Percentiles rank a stretch among this genome's conserved stretches.
Conservation (phyloP, 2,797 vertebrate species). For the Xiphophorus birchmanni region DNA sequence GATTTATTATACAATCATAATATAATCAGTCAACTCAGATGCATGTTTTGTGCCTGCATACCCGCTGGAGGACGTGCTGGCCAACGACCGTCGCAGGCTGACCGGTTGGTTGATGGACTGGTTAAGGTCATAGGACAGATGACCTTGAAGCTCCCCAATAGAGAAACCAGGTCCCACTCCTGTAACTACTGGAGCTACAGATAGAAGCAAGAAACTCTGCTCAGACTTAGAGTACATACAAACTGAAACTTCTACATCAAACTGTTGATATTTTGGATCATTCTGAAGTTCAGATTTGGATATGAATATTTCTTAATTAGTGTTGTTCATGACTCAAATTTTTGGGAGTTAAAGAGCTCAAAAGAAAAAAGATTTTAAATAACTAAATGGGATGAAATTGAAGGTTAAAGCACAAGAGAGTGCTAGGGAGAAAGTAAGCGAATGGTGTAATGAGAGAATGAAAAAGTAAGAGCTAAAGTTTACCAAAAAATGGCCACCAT, state of each 20-base stretch:
- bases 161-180: slow-evolving; percentile 95
- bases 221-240: neutral
- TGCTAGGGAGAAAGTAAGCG: too few species aligned
- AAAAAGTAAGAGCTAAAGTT: too few species aligned
- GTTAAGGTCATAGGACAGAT: slow-evolving; percentile 96
- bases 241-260: neutral
- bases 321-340: too few species aligned
- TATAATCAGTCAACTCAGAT: neutral
- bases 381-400: too few species aligned
- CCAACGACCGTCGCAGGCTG: slow-evolving; percentile 71
- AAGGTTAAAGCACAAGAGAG: too few species aligned
- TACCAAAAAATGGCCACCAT: neutral
- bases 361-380: too few species aligned
- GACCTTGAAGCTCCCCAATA: slow-evolving; percentile 95
- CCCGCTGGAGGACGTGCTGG: slow-evolving; percentile 79
- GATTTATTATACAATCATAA: neutral
- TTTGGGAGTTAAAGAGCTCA: too few species aligned
- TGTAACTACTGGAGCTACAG: slow-evolving; percentile 91
- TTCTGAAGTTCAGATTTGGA: too few species aligned
- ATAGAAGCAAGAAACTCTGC: slow-evolving; percentile 14
- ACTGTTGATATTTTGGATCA: neutral
- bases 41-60: slow-evolving; percentile 34
- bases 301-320: too few species aligned
- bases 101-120: slow-evolving; percentile 92
- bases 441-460: too few species aligned